Evolutionary conservation across 2,797 vertebrate species (phyloP).

Genomic region (Fistularia tabacaria): DNA sequence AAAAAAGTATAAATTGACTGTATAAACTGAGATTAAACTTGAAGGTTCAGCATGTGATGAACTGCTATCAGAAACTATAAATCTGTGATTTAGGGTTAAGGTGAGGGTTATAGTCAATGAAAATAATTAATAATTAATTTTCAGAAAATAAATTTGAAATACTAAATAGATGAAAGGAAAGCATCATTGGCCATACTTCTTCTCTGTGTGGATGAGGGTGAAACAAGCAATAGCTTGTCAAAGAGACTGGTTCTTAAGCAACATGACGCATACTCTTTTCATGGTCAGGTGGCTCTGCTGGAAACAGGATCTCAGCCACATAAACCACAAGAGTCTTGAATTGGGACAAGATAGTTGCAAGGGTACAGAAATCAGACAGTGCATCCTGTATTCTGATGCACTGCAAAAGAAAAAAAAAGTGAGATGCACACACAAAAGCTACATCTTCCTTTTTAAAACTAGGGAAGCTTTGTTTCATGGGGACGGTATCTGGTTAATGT

Average conservation of each 20-base stretch:
- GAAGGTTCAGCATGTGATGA: too few relatives aligned
- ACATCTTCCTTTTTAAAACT: constrained; percentile 58
- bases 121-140: too few relatives aligned
- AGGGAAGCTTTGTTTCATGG: constrained; percentile 32
- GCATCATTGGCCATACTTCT: not conserved
- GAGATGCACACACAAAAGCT: constrained; percentile 49
- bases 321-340: constrained; percentile 74
- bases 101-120: too few relatives aligned
- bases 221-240: constrained; percentile 58
- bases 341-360: constrained; percentile 63
- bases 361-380: constrained; percentile 58
- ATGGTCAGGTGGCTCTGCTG: constrained; percentile 69
- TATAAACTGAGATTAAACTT: too few relatives aligned
- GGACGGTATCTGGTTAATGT: constrained; percentile 67
- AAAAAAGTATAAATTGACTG: too few relatives aligned
- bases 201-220: constrained; percentile 20
- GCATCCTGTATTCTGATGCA: constrained; percentile 70
- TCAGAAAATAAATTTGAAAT: too few relatives aligned
- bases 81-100: too few relatives aligned
- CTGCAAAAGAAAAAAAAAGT: constrained; percentile 46
- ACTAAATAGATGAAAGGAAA: too few relatives aligned
- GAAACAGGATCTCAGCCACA: constrained; percentile 73
- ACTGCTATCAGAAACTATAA: too few relatives aligned
- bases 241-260: constrained; percentile 45
- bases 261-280: constrained; percentile 69